Evolutionary conservation across 2,113 vertebrate genomes (phyloP).

Genomic region (Vulpes vulpes): DNA sequence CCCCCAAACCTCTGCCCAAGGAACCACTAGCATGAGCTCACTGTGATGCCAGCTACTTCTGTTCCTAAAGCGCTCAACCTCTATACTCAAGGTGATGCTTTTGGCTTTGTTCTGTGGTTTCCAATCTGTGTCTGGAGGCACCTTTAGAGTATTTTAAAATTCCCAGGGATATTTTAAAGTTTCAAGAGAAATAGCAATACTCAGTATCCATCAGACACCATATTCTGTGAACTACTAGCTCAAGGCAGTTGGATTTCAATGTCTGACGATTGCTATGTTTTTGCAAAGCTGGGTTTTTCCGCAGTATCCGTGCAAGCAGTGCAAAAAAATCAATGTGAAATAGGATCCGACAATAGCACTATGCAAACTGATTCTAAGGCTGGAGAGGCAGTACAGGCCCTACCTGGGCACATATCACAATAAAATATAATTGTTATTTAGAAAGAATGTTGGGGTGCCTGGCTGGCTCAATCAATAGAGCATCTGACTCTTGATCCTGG

Average conservation of each 20-base stretch:
- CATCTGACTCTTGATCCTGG: not conserved
- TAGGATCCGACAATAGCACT: not conserved
- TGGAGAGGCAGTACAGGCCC: not conserved
- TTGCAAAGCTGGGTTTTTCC: not conserved
- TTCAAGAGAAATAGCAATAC: not conserved
- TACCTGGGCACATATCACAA: not conserved
- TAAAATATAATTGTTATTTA: not conserved
- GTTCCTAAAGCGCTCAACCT: not conserved
- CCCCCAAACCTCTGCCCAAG: not conserved
- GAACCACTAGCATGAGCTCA: not conserved
- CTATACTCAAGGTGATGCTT: not conserved
- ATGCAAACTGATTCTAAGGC: not conserved
- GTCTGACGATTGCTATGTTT: not conserved
- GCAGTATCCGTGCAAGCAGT: not conserved
- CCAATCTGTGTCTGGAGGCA: not conserved
- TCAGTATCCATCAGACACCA: not conserved
- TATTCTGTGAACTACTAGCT: not conserved
- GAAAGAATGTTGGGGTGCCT: not conserved
- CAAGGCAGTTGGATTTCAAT: not conserved
- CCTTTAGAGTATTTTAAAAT: not conserved
- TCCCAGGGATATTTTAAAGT: not conserved
- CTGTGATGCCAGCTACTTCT: not conserved
- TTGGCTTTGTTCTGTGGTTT: not conserved
- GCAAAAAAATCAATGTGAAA: not conserved
- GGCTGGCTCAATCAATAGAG: not conserved